Percentiles rank a stretch among this genome's conserved stretches.
Conservation (phyloP, 30 jellyfish, hydroid and myxozoan species). For the Aurelia aurita complex sp. Pacific region DNA sequence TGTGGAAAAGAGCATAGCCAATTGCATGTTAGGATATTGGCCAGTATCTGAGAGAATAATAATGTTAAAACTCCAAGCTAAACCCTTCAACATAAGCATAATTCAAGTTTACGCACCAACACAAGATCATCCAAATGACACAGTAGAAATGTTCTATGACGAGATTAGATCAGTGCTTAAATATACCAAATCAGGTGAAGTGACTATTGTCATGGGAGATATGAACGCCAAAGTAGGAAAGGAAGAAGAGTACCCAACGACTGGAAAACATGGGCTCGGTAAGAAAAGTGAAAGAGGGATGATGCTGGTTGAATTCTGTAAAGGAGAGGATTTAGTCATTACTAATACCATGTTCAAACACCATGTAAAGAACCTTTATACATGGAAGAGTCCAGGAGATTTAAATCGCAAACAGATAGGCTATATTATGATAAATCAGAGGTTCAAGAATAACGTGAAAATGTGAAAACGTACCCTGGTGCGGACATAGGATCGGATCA, state of each 20-base stretch:
- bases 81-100: constrained; percentile 11
- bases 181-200: no score
- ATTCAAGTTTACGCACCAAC: constrained; percentile 54
- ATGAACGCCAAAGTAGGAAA: no score
- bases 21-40: background rate
- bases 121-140: constrained; percentile 1
- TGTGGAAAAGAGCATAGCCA: no score
- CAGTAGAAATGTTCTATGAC: background rate
- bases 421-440: background rate
- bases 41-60: constrained; percentile 25
- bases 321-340: background rate
- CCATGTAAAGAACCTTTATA: background rate
- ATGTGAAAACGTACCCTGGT: background rate
- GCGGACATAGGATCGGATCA: background rate
- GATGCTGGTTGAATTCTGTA: background rate
- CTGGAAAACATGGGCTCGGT: no score
- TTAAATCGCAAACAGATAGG: background rate
- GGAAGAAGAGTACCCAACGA: no score
- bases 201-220: no score
- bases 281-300: constrained; percentile 12
- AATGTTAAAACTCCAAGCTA: constrained; percentile 10
- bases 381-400: constrained; percentile 1
- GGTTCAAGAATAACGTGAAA: background rate
- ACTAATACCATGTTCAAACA: background rate
- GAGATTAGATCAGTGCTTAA: no score